Base-by-base conservation (phyloP, 1,140 invertebrate species). In the Drosophila yakuba region DNA sequence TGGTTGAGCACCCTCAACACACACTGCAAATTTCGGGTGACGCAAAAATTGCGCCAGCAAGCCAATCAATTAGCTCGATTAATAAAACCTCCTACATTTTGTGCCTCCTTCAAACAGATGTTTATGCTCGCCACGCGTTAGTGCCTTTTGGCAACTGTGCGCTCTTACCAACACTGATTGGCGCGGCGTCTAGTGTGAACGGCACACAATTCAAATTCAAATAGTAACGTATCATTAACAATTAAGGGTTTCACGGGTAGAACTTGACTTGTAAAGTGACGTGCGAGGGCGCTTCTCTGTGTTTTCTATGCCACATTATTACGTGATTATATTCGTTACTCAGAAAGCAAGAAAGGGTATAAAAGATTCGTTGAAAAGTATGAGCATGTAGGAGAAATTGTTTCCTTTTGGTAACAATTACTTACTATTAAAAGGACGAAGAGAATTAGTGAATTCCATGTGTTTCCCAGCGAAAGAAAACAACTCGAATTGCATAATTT, bases 1-100 rank as follows among this genome's bases (percentile, higher is more conserved):
- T 38, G 44, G 12, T 15, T 38, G 14, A 38, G 15, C n/a, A 11
- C 7, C 39, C 17, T n/a, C 17, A 38, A 23, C 35, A 23, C 4
- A 32, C 28, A 12, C 15, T 20, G 10, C 7, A 32, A 32, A 36
- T 17, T 38, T 11, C 15, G 5, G 15, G 50, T 32, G 51, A 6
- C 32, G 51, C 35, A 32, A 38, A 54, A 38, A 2, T 20, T 38
- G 28, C n/a, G 32, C 32, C 50, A 4, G 28, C 50, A 52, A 52
- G 5, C 32, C 23, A 54, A 38, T 10, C 11, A 52, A 12, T 32
- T 4, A 35, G 8, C 50, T 1, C 51, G 15, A 23, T 4, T 14
- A 54, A 17, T 17, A 12, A 54, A 54, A n/a, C 17, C 51, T 54
- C 17, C 51, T 54, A 38, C 51, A 54, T 54, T 52, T 39, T 36